Conservation (phyloP, 2,113 vertebrate genomes). For the Hippocampus comes region DNA sequence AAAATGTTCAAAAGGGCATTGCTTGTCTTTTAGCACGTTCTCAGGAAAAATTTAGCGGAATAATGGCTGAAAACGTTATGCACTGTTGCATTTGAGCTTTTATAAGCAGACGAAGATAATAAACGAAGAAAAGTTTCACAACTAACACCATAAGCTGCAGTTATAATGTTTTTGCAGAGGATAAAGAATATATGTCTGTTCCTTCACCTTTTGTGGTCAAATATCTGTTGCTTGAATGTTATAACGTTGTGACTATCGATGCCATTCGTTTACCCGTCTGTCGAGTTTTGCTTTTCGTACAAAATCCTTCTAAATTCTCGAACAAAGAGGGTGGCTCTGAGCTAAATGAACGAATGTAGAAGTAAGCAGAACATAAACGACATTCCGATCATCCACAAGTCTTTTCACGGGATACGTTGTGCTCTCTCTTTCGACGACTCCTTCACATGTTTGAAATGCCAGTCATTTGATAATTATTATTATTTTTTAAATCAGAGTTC, state of each 20-base stretch:
- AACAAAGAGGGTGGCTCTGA: neutral
- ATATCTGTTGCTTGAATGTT: no score
- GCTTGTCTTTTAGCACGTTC: constrained; percentile 1
- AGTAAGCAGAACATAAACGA: constrained; percentile 16
- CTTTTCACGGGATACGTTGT: constrained; percentile 8
- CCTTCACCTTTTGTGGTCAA: no score
- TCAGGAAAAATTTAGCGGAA: neutral
- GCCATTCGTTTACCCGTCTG: no score
- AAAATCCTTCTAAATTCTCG: neutral
- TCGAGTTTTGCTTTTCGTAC: neutral
- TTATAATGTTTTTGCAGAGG: neutral
- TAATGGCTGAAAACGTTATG: neutral
- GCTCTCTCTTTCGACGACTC: constrained; percentile 10
- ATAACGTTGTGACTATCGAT: neutral
- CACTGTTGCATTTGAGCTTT: neutral
- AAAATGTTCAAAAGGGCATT: constrained; percentile 12
- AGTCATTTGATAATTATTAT: neutral
- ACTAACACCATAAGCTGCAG: neutral
- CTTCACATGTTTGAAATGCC: constrained; percentile 18
- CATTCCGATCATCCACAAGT: constrained; percentile 8
- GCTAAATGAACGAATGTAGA: constrained; percentile 8
- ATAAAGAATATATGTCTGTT: neutral
- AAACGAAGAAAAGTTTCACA: neutral
- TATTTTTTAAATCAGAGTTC: constrained; percentile 11
- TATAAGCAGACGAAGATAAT: neutral